phyloP scores from a whole-genome alignment of 2,888 invertebrate species.

The Lepidochitona cinerea region DNA sequence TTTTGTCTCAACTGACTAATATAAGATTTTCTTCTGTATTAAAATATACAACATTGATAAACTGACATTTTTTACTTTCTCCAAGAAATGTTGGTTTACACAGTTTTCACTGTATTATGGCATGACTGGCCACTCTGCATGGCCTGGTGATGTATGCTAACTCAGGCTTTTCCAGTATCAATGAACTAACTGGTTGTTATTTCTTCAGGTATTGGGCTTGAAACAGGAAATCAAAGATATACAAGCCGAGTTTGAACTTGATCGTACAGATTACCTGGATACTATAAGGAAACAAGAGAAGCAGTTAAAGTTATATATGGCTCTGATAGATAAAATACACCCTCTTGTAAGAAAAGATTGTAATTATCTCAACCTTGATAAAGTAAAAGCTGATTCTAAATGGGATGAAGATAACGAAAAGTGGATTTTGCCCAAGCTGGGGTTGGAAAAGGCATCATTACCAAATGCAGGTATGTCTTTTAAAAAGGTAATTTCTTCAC shows the following conservation, averaged over 20 bases:
- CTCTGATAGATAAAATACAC: slow-evolving; percentile 73
- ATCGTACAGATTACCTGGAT: slow-evolving; percentile 86
- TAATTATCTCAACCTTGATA: slow-evolving; percentile 82
- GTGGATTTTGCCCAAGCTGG: slow-evolving; percentile 81
- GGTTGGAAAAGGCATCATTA: slow-evolving; percentile 78
- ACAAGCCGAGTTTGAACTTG: slow-evolving; percentile 85
- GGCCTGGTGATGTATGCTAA: no score
- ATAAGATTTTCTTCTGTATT: no score
- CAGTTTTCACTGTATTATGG: no score
- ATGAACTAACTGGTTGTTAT: neutral
- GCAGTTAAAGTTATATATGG: slow-evolving; percentile 78
- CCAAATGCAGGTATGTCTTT: slow-evolving; percentile 74
- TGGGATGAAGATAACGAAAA: slow-evolving; percentile 84
- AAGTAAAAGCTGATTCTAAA: slow-evolving; percentile 76
- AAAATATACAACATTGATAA: no score
- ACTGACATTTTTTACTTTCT: no score
- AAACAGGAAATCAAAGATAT: slow-evolving; percentile 83
- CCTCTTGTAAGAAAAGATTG: slow-evolving; percentile 81
- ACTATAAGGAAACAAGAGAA: slow-evolving; percentile 83
- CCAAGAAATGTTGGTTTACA: no score
- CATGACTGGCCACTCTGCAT: no score
- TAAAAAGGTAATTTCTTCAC: no score
- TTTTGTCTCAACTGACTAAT: no score
- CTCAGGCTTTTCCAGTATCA: neutral
- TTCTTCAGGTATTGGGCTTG: slow-evolving; percentile 76